Evolutionary conservation across 1,140 invertebrate species (phyloP), one percentile per base, ranked within the genome.

Genomic region (Luehdorfia chinensis): DNA sequence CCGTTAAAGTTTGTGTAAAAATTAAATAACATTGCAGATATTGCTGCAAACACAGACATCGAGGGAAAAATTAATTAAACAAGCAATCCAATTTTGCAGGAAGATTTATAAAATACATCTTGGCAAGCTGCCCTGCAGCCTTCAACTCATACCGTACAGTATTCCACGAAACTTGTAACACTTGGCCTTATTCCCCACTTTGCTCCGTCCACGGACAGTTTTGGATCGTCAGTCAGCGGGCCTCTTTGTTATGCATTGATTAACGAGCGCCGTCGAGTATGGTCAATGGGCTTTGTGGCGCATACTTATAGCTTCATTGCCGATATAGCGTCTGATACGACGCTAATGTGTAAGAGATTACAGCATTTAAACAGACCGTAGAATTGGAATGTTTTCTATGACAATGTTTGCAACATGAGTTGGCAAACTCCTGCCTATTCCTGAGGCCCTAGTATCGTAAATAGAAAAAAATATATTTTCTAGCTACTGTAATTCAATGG

Each of bases 101-200:
- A 21, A 3, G 2, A 21, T 11, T 36, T 12, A 21, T 19, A 16
- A 16, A 23, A 2, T 36, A 9, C 6, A 12, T 12, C 16, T 36
- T 36, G 33, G 33, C 33, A 36, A 36, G 16, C 9, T 36, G 18
- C 33, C 33, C 9, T n/a, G 33, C 16, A 36, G 33, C 33, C 33
- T 36, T 36, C 33, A 36, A 36, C 16, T n/a, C 15, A 36, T 9
- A 16, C 19, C 18, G 15, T 21, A 3, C 9, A 36, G 33, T 36
- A 13, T 36, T 21, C 9, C 33, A 36, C 33, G 18, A 36, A 36
- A 36, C 33, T 21, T 11, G 32, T 33, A 36, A 11, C 18, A 34
- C 32, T 34, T 36, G 33, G 18, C 33, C 9, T 12, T 7, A 9
- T 30, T 30, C 27, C 27, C 11, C 33, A 21, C 18, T 36, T 36